Evolutionary conservation across 2,888 invertebrate species (phyloP), one percentile per base, ranked within the genome.

Genomic region (Synanthedon tipuliformis): DNA sequence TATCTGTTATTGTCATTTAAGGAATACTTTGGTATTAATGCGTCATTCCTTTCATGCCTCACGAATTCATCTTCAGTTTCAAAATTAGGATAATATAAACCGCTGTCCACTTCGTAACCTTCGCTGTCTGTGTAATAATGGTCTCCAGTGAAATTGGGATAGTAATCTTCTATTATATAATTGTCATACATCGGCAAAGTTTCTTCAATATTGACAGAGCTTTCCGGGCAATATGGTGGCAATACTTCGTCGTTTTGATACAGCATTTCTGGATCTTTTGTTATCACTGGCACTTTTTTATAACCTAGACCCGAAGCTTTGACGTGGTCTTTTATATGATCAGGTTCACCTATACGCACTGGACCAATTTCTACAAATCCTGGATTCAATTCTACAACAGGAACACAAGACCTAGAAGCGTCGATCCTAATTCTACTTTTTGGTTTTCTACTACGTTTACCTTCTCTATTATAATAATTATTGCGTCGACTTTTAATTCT

Each of bases 61-160:
- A 7, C 45, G 15, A 45, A 15, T 7, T 45, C 45, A 13, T 45
- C 15, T 12, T 45, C 45, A 13, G 45, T 12, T 45, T 45, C 45
- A 45, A 45, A 45, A 45, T 45, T 45, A 13, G 45, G 15, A 15
- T 45, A 45, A 45, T 45, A 45, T 8, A 3, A 12, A 15, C 45
- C 45, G 55, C 69, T 69, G 56, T 64, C 61, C 0, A 69, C 15
- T 11, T 65, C 63, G 41, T 65, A 61, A 52, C 71, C 73, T 58
- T 74, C 75, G 27, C 69, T 15, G 60, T 60, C 63, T 3, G 49
- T 8, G 16, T 49, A 45, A 8, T 64, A 58, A 54, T 68, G 75
- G 11, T 78, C 79, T 40, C 55, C 59, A 40, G 65, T 67, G 48
- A 86, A 86, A 52, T 75, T 66, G 0, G 85, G 85, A 52, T 80